Evolutionary conservation across 1,140 invertebrate genomes (phyloP).

Genomic region (Drosophila navojoa): DNA sequence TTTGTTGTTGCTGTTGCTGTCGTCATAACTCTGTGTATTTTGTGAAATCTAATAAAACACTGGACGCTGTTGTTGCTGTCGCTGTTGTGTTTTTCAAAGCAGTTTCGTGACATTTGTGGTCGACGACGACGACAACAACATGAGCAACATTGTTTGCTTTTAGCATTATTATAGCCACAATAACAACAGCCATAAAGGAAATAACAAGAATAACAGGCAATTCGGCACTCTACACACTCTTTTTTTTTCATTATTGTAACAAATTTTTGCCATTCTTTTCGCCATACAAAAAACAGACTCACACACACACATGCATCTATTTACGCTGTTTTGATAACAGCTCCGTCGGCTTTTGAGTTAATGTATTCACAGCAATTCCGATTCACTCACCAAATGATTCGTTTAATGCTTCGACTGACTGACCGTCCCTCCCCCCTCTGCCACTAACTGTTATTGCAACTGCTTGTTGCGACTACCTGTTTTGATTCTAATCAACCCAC

Average conservation of each 20-base stretch:
- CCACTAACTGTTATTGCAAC: slow-evolving; percentile 32
- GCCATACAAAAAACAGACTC: background rate
- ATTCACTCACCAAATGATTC: slow-evolving; percentile 22
- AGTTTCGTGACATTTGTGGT: slow-evolving; percentile 61
- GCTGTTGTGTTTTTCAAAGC: slow-evolving; percentile 25
- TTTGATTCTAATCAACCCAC: slow-evolving; percentile 74
- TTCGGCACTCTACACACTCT: slow-evolving; percentile 24
- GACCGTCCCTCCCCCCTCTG: background rate
- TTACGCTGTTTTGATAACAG: slow-evolving; percentile 53
- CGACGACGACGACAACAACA: slow-evolving; percentile 30
- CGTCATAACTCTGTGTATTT: slow-evolving; percentile 57
- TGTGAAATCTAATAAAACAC: slow-evolving; percentile 76
- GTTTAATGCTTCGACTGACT: slow-evolving; percentile 22
- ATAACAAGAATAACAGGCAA: slow-evolving; percentile 59
- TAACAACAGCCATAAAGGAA: slow-evolving; percentile 26
- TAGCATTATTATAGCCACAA: slow-evolving; percentile 68
- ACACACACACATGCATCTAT: background rate
- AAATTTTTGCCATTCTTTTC: slow-evolving; percentile 46
- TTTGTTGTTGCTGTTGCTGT: slow-evolving; percentile 37
- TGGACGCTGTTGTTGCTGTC: slow-evolving; percentile 30
- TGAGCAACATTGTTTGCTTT: slow-evolving; percentile 74
- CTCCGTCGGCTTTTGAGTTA: slow-evolving; percentile 11
- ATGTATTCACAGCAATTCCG: background rate
- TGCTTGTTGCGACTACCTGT: slow-evolving; percentile 64
- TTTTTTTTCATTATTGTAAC: slow-evolving; percentile 40